phyloP scores from a whole-genome alignment of 2,797 vertebrate species.

The Podarcis siculus region DNA sequence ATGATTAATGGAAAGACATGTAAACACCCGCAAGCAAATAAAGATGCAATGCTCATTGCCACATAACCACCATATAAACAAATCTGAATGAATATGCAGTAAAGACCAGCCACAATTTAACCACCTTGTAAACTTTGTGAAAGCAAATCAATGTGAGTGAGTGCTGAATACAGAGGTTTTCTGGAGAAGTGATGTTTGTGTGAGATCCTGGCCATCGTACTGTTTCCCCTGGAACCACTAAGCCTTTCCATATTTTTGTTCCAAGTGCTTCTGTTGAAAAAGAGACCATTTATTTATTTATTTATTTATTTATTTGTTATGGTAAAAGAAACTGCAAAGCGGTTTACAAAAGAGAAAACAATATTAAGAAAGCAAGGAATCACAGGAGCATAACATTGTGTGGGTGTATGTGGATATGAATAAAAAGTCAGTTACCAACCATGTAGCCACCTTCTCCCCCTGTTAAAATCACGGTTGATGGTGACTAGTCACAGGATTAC shows the following conservation, averaged over 20 bases:
- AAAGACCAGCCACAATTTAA: no score
- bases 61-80: no score
- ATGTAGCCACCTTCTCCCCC: not conserved
- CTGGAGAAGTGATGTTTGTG: not conserved
- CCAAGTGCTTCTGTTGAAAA: not conserved
- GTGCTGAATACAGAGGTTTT: not conserved
- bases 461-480: no score
- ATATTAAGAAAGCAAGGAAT: not conserved
- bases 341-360: no score
- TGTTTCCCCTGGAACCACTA: not conserved
- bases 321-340: no score
- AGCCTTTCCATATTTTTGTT: not conserved
- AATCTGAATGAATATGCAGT: no score
- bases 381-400: not conserved
- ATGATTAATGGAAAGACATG: no score
- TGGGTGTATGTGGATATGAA: not conserved
- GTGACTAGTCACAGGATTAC: not conserved
- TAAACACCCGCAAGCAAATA: no score
- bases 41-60: no score
- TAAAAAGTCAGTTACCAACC: not conserved
- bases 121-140: no score
- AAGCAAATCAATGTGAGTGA: not conserved
- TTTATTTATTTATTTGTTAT: no score
- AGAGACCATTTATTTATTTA: not conserved
- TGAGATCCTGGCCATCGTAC: no score